Percentiles rank a stretch among this genome's conserved stretches.
These are phyloP conservation scores for Dorcus parallelipipedus DNA, from an alignment of 2,888 invertebrate genomes.

Conservation along the genomic window DNA sequence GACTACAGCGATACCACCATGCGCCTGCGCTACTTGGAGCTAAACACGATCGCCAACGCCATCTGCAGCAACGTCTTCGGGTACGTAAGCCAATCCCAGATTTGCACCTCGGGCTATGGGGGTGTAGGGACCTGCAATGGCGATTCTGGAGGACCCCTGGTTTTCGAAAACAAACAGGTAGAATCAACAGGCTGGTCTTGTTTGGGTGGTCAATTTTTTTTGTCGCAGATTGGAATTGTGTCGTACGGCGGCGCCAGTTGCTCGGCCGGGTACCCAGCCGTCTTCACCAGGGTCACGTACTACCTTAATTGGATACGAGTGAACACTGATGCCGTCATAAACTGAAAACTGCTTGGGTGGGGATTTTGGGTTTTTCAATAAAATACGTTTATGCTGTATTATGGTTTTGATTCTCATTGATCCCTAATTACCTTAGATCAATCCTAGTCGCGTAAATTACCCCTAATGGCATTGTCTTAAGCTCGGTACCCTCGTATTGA, in stretches of 20 bases:
- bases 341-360: neutral
- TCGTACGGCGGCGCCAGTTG: constrained; percentile 12
- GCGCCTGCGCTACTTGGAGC: constrained; percentile 8
- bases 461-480: too few relatives aligned
- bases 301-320: constrained; percentile 11
- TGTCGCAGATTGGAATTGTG: constrained; percentile 12
- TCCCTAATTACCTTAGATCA: too few relatives aligned
- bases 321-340: constrained; percentile 1
- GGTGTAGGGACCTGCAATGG: constrained; percentile 12
- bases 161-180: constrained; percentile 10
- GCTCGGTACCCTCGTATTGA: too few relatives aligned
- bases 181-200: neutral
- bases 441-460: too few relatives aligned
- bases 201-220: neutral
- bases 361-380: too few relatives aligned
- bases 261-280: constrained; percentile 8
- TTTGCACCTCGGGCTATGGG: constrained; percentile 6
- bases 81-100: constrained; percentile 1
- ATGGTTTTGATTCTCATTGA: too few relatives aligned
- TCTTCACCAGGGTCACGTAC: constrained; percentile 11
- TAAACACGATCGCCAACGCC: constrained; percentile 5
- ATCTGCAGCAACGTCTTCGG: constrained; percentile 4
- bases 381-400: too few relatives aligned
- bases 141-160: constrained; percentile 12
- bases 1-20: constrained; percentile 10